Evolutionary conservation across 2,797 vertebrate genomes (phyloP), one percentile per base, ranked within the genome.

Genomic region (Tympanoctomys barrerae): DNA sequence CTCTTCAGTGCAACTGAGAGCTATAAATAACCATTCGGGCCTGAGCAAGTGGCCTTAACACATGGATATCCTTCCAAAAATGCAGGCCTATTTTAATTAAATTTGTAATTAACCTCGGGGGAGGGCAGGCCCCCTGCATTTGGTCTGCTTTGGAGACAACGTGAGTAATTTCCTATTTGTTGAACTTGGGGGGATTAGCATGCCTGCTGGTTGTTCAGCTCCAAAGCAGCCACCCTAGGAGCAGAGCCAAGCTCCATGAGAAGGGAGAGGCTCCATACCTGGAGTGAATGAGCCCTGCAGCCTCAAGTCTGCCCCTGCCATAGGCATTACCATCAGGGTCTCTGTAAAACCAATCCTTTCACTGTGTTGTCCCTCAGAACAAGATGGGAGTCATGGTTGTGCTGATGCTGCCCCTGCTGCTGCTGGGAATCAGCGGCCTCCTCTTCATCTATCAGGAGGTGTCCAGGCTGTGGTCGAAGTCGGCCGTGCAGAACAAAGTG

Each of bases 401-500:
- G 49, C 97, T 99, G 95, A 96, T 99, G 93, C 87, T 99, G 81
- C 99, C 99, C 10, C 61, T 99, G 98, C 98, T 99, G 87, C 98
- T 99, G 8, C 97, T 99, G 62, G 98, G 99, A 64, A 98, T 99
- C 78, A 99, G 99, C 0, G 99, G 99, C 46, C 78, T 99, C 36
- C 99, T 99, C 97, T 99, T 99, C 97, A 98, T 99, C 97, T 99
- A 99, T 98, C 99, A 99, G 84, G 98, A 99, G 97, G 97, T 99
- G 94, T 98, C 98, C 91, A 98, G 98, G 94, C 98, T 99, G 93
- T 99, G 99, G 99, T 99, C 99, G 93, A 99, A 99, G 97, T 99
- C 99, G 73, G 98, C 99, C 0, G 99, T 99, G 97, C 98, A 99
- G 96, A 99, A 99, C 98, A 99, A 99, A 98, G 99, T 99, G 87